Evolutionary conservation across 2,113 vertebrate genomes (phyloP), one percentile per base, ranked within the genome.

Genomic region (Sceloporus tristichus): DNA sequence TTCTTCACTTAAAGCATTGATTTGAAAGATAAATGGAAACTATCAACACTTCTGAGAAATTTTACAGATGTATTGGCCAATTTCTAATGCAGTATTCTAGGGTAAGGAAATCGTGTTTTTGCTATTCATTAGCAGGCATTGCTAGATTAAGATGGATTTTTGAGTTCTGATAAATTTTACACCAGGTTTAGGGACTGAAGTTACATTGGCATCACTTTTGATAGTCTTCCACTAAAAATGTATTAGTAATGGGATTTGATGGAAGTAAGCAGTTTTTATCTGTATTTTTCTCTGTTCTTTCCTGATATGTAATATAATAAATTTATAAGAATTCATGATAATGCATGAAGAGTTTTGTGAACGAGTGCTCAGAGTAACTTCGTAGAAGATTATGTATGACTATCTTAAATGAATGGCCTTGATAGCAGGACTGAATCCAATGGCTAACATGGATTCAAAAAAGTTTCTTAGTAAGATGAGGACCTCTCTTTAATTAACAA

Each of bases 321-420:
- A 38, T 74, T 76, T 75, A 87, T 90, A 89, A 92, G 53, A 29
- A 14, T 86, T 90, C 82, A 38, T 48, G 0, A 21, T 90, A 34
- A 23, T 89, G 34, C 56, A 27, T 53, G 48, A 87, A 56, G 9
- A 38, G 48, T 9, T 13, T 89, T 9, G 25, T 83, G 59, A 62
- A 34, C 40, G 29, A 29, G 27, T 86, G 56, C 9, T 53, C 89
- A 92, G 70, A 19, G 71, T 38, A 62, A 85, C 73, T 68, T 81
- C 75, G 25, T 18, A 54, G 25, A 21, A 75, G 82, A 89, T 53
- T 62, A 25, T 88, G 87, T 88, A 38, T 88, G 82, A 66, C 88
- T 86, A 38, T 80, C 34, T 86, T 88, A 87, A 90, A 87, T 42
- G 1, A 88, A 86, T 90, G 2, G 56, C 5, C 85, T 92, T 78